Evolutionary conservation across 2,113 vertebrate genomes (phyloP), one percentile per base, ranked within the genome.

Genomic region (Prietella phreatophila): DNA sequence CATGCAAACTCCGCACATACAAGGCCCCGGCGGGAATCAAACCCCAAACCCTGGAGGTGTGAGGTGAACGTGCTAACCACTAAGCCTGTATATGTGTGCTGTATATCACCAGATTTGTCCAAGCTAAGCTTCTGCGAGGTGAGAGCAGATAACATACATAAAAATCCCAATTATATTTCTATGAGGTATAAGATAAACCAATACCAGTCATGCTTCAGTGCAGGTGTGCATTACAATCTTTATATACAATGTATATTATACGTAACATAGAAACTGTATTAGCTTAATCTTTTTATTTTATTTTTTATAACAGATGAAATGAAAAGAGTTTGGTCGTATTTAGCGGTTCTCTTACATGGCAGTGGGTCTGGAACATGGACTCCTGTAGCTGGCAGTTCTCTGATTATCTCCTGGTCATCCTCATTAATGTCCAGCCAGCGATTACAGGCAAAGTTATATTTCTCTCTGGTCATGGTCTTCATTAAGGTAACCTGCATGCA

Each of bases 391-490:
- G 97, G 94, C 87, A 99, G 95, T 82, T 99, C 98, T 92, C 98
- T 92, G 89, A 97, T 93, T 0, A 98, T 99, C 93, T 99, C 98
- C 15, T 97, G 96, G 93, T 99, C 97, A 0, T 99, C 98, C 87
- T 99, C 98, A 1, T 97, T 99, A 92, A 97, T 94, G 92, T 99
- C 98, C 90, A 99, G 92, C 98, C 98, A 99, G 47, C 97, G 97
- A 86, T 96, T 96, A 2, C 98, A 99, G 73, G 92, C 94, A 91
- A 99, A 99, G 0, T 95, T 96, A 89, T 99, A 99, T 93, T 98
- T 98, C 91, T 99, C 97, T 93, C 95, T 97, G 14, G 96, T 98
- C 91, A 99, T 92, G 0, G 96, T 97, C 93, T 99, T 99, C 93
- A 99, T 93, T 91, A 99, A 86, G 58, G 97, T 98, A 86, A 97